Conservation (phyloP, 2,888 invertebrate species). For the Theodoxus fluviatilis region DNA sequence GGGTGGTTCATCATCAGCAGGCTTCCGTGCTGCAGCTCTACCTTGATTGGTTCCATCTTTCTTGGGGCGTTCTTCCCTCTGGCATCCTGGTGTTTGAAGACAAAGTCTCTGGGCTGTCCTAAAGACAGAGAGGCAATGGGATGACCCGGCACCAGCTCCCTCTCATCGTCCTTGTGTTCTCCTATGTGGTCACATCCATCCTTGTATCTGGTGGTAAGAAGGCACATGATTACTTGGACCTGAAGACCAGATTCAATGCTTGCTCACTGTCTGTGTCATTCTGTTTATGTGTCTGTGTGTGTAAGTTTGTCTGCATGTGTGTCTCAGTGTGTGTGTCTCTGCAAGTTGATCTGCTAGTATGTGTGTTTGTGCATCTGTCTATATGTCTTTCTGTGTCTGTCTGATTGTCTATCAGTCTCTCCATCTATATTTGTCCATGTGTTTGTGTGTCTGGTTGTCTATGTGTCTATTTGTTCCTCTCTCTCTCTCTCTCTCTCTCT, state of each 20-base stretch:
- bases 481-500: no score
- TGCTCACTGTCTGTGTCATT: not conserved
- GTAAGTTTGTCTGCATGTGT: not conserved
- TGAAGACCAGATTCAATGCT: no score
- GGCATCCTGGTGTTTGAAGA: slow-evolving; percentile 71
- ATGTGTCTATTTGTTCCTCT: no score
- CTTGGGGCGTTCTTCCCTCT: slow-evolving; percentile 47
- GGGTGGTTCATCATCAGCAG: slow-evolving; percentile 77
- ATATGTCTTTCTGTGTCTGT: no score
- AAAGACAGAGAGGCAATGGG: slow-evolving; percentile 77
- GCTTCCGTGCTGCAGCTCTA: slow-evolving; percentile 74
- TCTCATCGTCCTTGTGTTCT: slow-evolving; percentile 77
- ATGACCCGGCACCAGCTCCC: slow-evolving; percentile 71
- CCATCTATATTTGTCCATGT: no score
- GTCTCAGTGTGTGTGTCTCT: no score
- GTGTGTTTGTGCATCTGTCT: no score
- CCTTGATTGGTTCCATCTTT: slow-evolving; percentile 67
- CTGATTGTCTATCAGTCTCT: no score
- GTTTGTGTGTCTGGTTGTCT: no score
- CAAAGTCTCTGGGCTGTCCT: slow-evolving; percentile 74
- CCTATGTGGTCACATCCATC: slow-evolving; percentile 77
- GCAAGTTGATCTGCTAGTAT: no score
- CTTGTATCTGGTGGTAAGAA: slow-evolving; percentile 72
- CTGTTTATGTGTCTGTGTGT: not conserved
- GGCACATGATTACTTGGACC: no score